These are phyloP conservation scores for Rhagoletis pomonella DNA, from an alignment of 1,140 invertebrate genomes.

Conservation along the genomic window DNA sequence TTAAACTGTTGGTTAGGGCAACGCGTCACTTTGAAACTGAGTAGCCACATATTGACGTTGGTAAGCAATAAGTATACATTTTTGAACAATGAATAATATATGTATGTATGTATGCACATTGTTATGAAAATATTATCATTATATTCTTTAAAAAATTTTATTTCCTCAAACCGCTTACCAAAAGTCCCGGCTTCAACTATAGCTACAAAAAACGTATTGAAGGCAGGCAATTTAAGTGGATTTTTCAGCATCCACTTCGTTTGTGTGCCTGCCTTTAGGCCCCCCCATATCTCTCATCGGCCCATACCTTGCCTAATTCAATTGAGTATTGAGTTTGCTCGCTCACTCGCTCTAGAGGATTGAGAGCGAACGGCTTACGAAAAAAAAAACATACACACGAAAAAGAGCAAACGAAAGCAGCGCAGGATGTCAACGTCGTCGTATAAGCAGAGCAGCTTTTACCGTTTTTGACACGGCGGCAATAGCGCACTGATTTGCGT, in stretches of 20 bases:
- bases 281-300: neutral
- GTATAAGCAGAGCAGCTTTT: neutral
- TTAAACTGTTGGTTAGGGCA: neutral
- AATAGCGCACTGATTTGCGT: neutral
- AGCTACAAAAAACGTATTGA: neutral
- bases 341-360: neutral
- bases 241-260: constrained; percentile 34
- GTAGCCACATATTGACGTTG: neutral
- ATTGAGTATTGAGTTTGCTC: neutral
- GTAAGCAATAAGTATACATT: neutral
- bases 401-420: constrained; percentile 20
- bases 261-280: neutral
- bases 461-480: neutral
- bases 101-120: neutral
- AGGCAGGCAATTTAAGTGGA: constrained; percentile 5
- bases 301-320: neutral
- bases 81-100: neutral
- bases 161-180: neutral
- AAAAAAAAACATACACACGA: neutral
- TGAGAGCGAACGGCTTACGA: neutral
- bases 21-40: neutral
- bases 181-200: constrained; percentile 6
- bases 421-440: constrained; percentile 32
- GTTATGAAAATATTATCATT: neutral
- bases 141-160: neutral